A percentile compares a stretch with the other conserved stretches of the same genome.
Evolutionary conservation across 35 echinoderm and acorn worm genomes (phyloP).

Genomic region (Patiria miniata): DNA sequence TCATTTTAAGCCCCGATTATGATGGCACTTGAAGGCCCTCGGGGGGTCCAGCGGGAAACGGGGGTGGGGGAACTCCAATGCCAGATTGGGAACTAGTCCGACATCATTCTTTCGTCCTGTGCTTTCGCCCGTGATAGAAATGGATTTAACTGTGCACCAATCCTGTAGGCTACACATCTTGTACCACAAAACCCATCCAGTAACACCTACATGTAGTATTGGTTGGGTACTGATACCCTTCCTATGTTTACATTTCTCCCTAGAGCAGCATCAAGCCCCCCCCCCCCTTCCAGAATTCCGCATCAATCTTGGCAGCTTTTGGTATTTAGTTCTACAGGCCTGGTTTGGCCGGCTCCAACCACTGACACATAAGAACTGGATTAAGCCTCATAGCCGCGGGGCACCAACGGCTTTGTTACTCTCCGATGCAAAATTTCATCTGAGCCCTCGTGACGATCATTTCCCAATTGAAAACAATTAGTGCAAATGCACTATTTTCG

Average conservation of each 20-base stretch:
- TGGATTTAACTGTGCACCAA: no score
- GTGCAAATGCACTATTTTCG: constrained; percentile 3
- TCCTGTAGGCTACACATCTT: background rate
- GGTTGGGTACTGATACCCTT: background rate
- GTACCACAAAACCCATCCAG: background rate
- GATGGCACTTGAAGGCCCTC: background rate
- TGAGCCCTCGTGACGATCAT: background rate
- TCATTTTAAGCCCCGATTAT: constrained; percentile 20
- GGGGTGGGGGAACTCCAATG: background rate
- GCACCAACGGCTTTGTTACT: background rate
- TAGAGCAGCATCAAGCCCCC: background rate
- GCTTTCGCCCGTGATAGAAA: no score
- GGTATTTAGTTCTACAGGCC: background rate
- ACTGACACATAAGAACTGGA: constrained; percentile 13
- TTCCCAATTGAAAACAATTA: constrained; percentile 14
- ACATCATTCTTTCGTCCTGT: background rate
- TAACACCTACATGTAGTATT: background rate
- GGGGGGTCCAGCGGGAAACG: background rate
- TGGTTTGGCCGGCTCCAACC: background rate
- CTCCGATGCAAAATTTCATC: background rate
- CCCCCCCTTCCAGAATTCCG: background rate
- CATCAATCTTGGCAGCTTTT: background rate
- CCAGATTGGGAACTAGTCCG: background rate
- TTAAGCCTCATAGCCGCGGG: constrained; percentile 24
- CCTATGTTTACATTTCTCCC: background rate